Evolutionary conservation across 1,140 invertebrate genomes (phyloP).

Genomic region (Babylonia areolata): DNA sequence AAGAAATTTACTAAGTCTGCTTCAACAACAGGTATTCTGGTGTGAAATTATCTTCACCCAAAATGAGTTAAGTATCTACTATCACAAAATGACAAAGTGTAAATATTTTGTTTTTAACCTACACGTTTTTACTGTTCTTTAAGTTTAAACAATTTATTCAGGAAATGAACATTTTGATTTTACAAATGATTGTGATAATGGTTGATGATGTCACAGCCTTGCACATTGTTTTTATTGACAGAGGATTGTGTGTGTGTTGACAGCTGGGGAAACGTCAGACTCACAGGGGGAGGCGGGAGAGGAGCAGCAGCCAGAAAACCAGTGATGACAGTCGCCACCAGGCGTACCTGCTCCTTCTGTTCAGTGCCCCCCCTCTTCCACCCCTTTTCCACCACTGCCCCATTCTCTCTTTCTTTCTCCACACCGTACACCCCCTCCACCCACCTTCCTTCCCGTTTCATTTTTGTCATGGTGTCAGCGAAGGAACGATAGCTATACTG

Average conservation of each 20-base stretch:
- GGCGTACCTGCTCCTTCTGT: background rate
- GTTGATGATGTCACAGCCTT: no score
- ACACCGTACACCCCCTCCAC: background rate
- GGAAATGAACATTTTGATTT: no score
- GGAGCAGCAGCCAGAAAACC: constrained; percentile 49
- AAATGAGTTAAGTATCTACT: no score
- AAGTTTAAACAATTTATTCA: no score
- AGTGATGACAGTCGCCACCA: constrained; percentile 35
- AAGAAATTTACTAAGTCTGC: no score
- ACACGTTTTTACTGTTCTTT: no score
- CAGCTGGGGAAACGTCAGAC: constrained; percentile 96
- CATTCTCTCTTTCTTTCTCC: background rate
- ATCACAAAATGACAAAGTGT: no score
- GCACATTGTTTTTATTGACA: no score
- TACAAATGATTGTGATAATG: no score
- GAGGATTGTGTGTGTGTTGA: background rate
- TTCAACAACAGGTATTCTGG: no score
- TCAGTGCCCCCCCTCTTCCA: background rate
- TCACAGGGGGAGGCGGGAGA: constrained; percentile 83
- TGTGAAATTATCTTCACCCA: no score
- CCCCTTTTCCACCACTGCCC: background rate
- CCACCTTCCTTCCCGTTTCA: background rate
- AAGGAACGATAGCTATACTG: constrained; percentile 12
- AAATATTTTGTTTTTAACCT: no score
- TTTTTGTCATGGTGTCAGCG: constrained; percentile 20